These are phyloP conservation scores for Rhincodon typus DNA, from an alignment of 2,797 vertebrate genomes.

Conservation along the genomic window DNA sequence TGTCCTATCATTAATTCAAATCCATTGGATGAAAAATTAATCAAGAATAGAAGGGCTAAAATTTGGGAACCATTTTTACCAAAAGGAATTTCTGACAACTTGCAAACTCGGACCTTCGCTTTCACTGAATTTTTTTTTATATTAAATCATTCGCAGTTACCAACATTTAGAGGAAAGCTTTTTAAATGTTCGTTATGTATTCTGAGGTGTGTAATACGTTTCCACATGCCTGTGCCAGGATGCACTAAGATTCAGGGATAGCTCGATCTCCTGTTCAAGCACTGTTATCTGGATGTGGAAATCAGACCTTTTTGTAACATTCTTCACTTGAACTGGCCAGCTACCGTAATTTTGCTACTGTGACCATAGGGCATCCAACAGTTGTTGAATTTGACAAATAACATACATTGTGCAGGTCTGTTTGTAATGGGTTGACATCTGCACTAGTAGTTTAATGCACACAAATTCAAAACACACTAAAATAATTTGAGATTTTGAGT, in stretches of 20 bases:
- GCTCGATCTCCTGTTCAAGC: background rate
- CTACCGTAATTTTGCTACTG: background rate
- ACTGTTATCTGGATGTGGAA: background rate
- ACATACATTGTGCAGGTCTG: background rate
- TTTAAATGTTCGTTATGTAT: background rate
- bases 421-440: background rate
- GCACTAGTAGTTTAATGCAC: background rate
- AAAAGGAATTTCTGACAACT: no score
- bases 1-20: no score
- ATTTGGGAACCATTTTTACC: no score
- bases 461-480: background rate
- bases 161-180: background rate
- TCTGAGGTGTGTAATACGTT: background rate
- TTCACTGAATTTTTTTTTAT: no score
- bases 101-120: no score
- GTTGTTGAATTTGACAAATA: background rate
- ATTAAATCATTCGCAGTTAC: no score
- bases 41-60: no score
- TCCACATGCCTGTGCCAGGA: background rate
- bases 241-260: background rate
- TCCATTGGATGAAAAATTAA: no score
- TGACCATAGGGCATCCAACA: background rate
- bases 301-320: background rate
- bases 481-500: background rate
- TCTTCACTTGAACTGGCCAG: background rate